Evolutionary conservation across 2,888 invertebrate species (phyloP).

Genomic region (Lasioglossum pauxillum): DNA sequence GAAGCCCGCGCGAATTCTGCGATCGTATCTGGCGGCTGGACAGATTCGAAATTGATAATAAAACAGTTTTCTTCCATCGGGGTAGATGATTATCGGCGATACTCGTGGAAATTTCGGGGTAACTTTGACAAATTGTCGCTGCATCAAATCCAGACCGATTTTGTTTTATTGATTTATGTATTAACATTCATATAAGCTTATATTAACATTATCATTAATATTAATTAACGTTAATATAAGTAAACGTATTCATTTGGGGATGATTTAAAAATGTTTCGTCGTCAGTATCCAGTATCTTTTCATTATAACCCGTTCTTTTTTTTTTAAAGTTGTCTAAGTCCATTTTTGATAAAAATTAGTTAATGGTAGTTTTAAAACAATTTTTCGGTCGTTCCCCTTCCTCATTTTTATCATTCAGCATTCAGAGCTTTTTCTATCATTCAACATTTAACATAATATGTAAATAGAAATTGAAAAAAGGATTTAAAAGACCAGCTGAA

Average conservation of each 20-base stretch:
- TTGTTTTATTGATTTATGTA: background rate
- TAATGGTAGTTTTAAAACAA: too few species aligned
- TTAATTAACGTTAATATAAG: background rate
- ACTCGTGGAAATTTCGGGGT: conserved; percentile 74
- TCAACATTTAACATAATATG: too few species aligned
- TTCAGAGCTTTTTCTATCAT: too few species aligned
- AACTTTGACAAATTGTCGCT: conserved; percentile 26
- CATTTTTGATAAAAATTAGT: too few species aligned
- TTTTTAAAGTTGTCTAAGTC: too few species aligned
- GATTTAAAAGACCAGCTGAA: too few species aligned
- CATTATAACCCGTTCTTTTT: too few species aligned
- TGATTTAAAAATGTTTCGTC: too few species aligned
- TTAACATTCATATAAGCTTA: background rate
- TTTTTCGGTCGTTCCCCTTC: too few species aligned
- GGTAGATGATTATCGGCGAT: conserved; percentile 78
- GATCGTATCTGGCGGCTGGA: conserved; percentile 40
- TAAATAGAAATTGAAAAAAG: too few species aligned
- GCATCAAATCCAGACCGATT: background rate
- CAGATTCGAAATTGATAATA: conserved; percentile 68
- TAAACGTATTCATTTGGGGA: background rate
- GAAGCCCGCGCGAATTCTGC: conserved; percentile 57
- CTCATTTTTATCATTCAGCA: too few species aligned
- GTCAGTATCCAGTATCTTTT: too few species aligned
- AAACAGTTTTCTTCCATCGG: conserved; percentile 47
- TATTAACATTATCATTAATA: background rate